Conservation (phyloP, 2,113 vertebrate genomes). For the Callaeas wilsoni region DNA sequence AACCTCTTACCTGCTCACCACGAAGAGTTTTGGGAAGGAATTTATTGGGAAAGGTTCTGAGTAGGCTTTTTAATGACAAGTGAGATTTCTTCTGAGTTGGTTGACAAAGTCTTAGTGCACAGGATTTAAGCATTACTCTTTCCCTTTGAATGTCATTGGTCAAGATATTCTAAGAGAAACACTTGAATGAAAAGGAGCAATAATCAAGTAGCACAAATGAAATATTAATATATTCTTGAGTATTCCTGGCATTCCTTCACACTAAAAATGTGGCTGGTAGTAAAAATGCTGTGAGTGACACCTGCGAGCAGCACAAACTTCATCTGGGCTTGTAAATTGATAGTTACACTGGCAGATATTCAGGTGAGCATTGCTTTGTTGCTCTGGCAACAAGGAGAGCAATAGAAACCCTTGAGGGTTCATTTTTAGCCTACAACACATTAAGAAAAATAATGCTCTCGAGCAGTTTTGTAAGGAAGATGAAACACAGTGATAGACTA, state of each 20-base stretch:
- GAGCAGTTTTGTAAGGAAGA: background rate
- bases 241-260: background rate
- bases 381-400: constrained; percentile 45
- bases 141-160: background rate
- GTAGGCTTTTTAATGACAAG: background rate
- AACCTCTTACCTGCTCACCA: background rate
- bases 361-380: constrained; percentile 47
- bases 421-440: constrained; percentile 22
- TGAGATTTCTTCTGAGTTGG: background rate
- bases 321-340: constrained; percentile 20
- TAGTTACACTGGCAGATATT: constrained; percentile 12
- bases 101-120: background rate
- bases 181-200: constrained; percentile 13
- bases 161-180: constrained; percentile 19
- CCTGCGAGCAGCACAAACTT: background rate
- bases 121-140: background rate
- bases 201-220: background rate
- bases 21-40: background rate
- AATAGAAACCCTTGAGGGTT: background rate
- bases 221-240: background rate
- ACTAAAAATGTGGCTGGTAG: background rate
- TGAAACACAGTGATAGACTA: background rate
- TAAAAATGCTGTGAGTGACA: background rate
- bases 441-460: constrained; percentile 14
- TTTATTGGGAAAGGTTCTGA: background rate